A percentile compares a stretch with the other conserved stretches of the same genome.
Evolutionary conservation across 2,888 invertebrate species (phyloP).

Genomic region (Orthosia gracilis): DNA sequence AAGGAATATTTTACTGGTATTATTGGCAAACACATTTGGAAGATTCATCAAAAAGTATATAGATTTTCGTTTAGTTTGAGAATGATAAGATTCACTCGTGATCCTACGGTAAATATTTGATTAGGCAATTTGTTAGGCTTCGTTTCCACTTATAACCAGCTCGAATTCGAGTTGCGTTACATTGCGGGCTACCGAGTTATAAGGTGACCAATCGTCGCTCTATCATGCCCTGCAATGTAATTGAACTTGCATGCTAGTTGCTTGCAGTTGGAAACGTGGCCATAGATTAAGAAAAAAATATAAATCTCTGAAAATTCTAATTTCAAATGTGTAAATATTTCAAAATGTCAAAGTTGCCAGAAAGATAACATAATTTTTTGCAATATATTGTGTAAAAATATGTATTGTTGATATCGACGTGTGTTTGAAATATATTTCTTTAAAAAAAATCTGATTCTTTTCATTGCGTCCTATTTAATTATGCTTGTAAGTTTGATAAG

Average conservation of each 20-base stretch:
- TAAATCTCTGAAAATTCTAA: too few relatives aligned
- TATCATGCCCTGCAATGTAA: too few relatives aligned
- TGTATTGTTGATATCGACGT: constrained; percentile 17
- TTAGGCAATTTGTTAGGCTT: background rate
- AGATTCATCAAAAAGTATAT: background rate
- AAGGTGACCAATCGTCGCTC: too few relatives aligned
- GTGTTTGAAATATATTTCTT: constrained; percentile 37
- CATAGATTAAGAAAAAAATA: too few relatives aligned
- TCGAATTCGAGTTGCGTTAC: too few relatives aligned
- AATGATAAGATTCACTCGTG: background rate
- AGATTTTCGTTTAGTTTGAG: background rate
- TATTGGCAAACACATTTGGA: background rate
- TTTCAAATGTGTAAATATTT: background rate
- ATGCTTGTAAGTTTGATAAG: background rate
- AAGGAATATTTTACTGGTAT: background rate
- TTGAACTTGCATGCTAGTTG: too few relatives aligned
- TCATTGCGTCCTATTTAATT: constrained; percentile 16
- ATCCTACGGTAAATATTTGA: background rate
- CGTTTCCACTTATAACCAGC: too few relatives aligned
- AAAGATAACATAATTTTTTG: constrained; percentile 3
- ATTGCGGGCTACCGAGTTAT: too few relatives aligned
- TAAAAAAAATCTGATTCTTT: constrained; percentile 23
- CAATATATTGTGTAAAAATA: constrained; percentile 29
- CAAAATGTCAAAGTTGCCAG: constrained; percentile 8
- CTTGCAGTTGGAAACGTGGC: too few relatives aligned